A percentile compares a stretch with the other conserved stretches of the same genome.
These are phyloP conservation scores for Bradypodion ventrale DNA, from an alignment of 2,797 vertebrate genomes.

Conservation along the genomic window DNA sequence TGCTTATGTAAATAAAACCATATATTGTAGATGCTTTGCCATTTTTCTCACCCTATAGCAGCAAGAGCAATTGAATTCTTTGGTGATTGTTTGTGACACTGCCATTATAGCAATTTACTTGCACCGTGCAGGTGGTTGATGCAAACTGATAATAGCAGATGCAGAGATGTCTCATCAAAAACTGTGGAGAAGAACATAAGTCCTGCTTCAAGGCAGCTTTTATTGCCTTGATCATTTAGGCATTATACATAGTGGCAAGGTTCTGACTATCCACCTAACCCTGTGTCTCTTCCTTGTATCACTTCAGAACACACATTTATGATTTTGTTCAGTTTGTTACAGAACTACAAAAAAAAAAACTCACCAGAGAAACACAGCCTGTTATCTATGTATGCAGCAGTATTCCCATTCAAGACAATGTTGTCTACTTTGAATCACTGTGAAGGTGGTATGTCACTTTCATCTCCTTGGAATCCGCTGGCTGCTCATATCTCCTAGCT, in stretches of 20 bases:
- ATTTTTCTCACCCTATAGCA: not conserved
- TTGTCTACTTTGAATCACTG: constrained; percentile 27
- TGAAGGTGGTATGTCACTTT: not conserved
- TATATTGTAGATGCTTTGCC: not conserved
- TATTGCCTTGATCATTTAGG: constrained; percentile 44
- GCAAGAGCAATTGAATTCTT: constrained; percentile 34
- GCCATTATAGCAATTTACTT: constrained; percentile 51
- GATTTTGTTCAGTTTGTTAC: constrained; percentile 17
- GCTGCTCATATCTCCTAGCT: constrained; percentile 32
- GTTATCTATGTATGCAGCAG: constrained; percentile 8
- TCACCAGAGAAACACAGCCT: constrained; percentile 14
- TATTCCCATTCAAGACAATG: constrained; percentile 16
- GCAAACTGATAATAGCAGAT: constrained; percentile 56
- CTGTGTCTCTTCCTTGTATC: not conserved
- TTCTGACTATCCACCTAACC: not conserved
- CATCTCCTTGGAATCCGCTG: constrained; percentile 27
- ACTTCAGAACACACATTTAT: constrained; percentile 22
- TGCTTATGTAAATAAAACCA: constrained; percentile 54
- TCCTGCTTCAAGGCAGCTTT: constrained; percentile 20
- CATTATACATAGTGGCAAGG: constrained; percentile 14
- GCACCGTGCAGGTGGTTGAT: constrained; percentile 52
- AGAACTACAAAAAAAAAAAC: constrained; percentile 26
- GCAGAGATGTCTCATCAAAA: constrained; percentile 42
- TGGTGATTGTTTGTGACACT: constrained; percentile 30
- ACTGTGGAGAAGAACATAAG: constrained; percentile 28